Conservation (phyloP, 2,888 invertebrate species). For the Drepanosiphum platanoidis region DNA sequence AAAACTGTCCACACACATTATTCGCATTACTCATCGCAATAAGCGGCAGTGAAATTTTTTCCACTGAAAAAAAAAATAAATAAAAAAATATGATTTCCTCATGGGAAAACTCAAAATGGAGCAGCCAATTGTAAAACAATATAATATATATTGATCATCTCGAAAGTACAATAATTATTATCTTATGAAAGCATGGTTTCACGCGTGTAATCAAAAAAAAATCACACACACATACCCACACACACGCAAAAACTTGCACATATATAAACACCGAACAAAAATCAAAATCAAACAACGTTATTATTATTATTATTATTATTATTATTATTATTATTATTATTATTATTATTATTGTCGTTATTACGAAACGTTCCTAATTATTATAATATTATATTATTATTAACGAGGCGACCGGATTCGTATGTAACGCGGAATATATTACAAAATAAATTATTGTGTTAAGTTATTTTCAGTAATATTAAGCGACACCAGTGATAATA, state of each 20-base stretch:
- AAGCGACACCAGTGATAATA: conserved; percentile 51
- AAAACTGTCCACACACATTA: conserved; percentile 64
- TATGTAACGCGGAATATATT: conserved; percentile 5
- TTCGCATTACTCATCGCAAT: conserved; percentile 49
- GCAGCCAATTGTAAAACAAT: conserved; percentile 41
- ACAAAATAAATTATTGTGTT: conserved; percentile 52
- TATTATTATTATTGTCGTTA: too few species aligned
- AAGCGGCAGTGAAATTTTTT: conserved; percentile 45
- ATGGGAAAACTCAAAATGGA: conserved; percentile 18
- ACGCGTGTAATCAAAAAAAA: conserved; percentile 41
- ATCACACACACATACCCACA: conserved; percentile 6
- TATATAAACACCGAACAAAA: conserved; percentile 41
- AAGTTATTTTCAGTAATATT: conserved; percentile 15
- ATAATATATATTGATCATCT: neutral
- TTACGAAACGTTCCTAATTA: conserved; percentile 10
- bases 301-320: conserved; percentile 56
- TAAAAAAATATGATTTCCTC: conserved; percentile 16
- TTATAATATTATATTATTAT: conserved; percentile 17
- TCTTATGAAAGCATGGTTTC: conserved; percentile 49
- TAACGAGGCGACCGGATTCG: neutral
- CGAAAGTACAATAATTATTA: conserved; percentile 19
- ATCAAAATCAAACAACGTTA: conserved; percentile 39
- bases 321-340: conserved; percentile 25
- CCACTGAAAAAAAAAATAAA: conserved; percentile 26
- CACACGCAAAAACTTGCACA: conserved; percentile 39